Base-by-base conservation (phyloP, 2,113 vertebrate species). In the Aix galericulata region DNA sequence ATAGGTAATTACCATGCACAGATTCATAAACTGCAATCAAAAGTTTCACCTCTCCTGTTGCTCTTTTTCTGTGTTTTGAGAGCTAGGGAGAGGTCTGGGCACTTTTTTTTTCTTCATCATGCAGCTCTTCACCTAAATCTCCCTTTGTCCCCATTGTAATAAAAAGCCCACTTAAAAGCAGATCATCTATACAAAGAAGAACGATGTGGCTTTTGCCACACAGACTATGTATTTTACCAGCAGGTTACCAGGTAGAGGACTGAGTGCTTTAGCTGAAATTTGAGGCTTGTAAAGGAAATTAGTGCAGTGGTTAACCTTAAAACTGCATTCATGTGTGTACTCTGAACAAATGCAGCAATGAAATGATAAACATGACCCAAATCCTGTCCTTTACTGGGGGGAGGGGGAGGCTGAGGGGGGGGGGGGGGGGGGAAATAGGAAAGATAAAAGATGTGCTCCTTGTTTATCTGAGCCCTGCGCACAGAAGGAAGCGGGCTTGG, bases 331-430 rank as follows among this genome's bases (percentile, higher is more conserved):
- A 42, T 50, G 71, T 50, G 42, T 66, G 80, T 55, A 78, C 36
- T 84, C 77, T 81, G 32, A 88, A 91, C 86, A 92, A 93, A 90
- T 46, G 72, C 76, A 88, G 94, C 77, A 64, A 40, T 68, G 42
- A 94, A 93, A 93, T 36, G 3, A 95, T 73, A 94, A 94, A 84
- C 86, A 89, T 92, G 86, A 93, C 94, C 94, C 91, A 94, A 87
- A 96, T 94, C 80, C 66, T 76, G 40, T 59, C 55, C 34, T 34
- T 80, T 82, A 69, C 27, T 31, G 66, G 80, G 69, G 92, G 62
- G 84, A 88, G 82, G 86, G 90, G 73, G 69, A 78, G 48, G 32
- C 3, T 4, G 14, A 53, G 26, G 9, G 31, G 27, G 4, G 5
- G n/a, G n/a, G n/a, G n/a, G n/a, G n/a, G n/a, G n/a, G n/a, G n/a